Evolutionary conservation across 2,113 vertebrate genomes (phyloP).

Genomic region (Neolamprologus sp.): DNA sequence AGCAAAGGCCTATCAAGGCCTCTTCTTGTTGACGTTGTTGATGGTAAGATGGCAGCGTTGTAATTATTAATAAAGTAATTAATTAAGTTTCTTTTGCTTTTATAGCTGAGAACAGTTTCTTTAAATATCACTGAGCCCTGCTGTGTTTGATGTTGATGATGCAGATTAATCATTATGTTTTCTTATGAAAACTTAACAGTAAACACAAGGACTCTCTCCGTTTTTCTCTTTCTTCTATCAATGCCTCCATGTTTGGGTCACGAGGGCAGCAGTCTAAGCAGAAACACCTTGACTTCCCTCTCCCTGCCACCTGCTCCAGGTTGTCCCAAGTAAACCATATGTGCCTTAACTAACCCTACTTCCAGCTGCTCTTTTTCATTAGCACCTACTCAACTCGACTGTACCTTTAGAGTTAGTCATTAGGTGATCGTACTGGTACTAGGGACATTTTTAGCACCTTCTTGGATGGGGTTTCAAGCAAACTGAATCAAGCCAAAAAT

Average conservation of each 20-base stretch:
- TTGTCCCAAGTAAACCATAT: not conserved
- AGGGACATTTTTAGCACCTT: not conserved
- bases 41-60: not conserved
- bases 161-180: not conserved
- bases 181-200: not conserved
- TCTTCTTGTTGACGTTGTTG: not conserved
- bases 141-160: not conserved
- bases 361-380: not conserved
- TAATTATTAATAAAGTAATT: not conserved
- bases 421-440: not conserved
- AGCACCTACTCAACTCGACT: not conserved
- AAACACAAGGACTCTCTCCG: not conserved
- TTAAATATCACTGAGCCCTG: not conserved
- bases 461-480: not conserved
- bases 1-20: not conserved
- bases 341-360: not conserved
- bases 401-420: not conserved
- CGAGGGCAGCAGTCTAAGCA: not conserved
- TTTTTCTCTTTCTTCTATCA: not conserved
- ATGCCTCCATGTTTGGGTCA: not conserved
- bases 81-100: not conserved
- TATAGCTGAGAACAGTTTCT: not conserved
- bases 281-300: not conserved
- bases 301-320: not conserved
- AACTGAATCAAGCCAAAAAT: not conserved